Evolutionary conservation across 2,888 invertebrate species (phyloP).

Genomic region (Pollenia amentaria): DNA sequence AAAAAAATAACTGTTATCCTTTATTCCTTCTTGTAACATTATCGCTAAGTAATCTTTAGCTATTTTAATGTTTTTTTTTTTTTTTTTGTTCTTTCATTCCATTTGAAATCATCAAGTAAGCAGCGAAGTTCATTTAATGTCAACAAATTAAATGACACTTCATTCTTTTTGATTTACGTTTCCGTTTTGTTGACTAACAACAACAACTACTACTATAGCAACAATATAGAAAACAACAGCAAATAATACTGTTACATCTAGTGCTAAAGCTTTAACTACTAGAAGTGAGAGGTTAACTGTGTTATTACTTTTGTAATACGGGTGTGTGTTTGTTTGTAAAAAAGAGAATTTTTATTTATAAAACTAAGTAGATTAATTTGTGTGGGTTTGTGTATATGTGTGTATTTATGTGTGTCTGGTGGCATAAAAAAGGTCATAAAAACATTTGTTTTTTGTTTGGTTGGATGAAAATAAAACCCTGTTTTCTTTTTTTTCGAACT

Average conservation of each 20-base stretch:
- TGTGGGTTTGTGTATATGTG: conserved; percentile 4
- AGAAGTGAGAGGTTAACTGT: conserved; percentile 70
- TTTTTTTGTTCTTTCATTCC: conserved; percentile 23
- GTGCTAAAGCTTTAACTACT: conserved; percentile 73
- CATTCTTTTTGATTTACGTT: conserved; percentile 83
- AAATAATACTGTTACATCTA: neutral
- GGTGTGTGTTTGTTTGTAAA: neutral
- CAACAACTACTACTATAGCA: conserved; percentile 53
- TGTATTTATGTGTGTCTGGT: conserved; percentile 47
- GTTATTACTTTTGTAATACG: conserved; percentile 19
- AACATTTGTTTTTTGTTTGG: conserved; percentile 48
- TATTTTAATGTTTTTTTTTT: conserved; percentile 22
- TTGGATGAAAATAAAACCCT: conserved; percentile 18
- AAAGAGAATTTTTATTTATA: neutral
- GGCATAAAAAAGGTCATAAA: conserved; percentile 65
- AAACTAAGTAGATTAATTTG: conserved; percentile 46
- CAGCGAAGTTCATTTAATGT: conserved; percentile 77
- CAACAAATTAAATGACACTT: conserved; percentile 84
- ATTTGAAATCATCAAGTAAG: conserved; percentile 74
- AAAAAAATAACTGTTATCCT: conserved; percentile 20
- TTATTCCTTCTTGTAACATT: conserved; percentile 26
- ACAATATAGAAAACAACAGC: neutral
- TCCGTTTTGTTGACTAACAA: conserved; percentile 61
- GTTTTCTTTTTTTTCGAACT: neutral
- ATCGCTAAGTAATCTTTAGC: conserved; percentile 63